Percentiles rank a stretch among this genome's conserved stretches.
These are phyloP conservation scores for Osmoderma eremita DNA, from an alignment of 2,888 invertebrate genomes.

Conservation along the genomic window DNA sequence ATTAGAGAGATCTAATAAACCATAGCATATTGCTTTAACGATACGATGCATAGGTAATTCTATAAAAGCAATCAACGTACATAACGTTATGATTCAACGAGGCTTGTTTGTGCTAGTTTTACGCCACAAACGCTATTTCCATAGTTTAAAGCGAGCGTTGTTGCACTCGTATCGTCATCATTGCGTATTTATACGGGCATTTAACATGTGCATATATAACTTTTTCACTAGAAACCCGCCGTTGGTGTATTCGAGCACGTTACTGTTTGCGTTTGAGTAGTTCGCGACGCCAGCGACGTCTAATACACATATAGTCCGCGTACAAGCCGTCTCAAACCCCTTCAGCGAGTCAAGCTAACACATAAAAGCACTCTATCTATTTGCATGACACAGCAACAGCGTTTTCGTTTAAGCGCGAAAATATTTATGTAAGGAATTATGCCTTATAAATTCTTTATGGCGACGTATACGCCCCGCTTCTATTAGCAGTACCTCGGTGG, in stretches of 20 bases:
- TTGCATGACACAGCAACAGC: constrained; percentile 34
- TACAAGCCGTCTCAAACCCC: not conserved
- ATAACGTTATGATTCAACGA: too few species aligned
- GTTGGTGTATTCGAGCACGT: not conserved
- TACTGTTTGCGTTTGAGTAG: constrained; percentile 12
- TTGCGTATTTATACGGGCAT: too few species aligned
- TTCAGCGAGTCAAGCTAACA: constrained; percentile 19
- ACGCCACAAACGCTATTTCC: too few species aligned
- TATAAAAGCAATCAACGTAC: too few species aligned
- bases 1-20: too few species aligned
- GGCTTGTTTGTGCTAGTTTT: too few species aligned
- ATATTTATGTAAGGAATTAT: constrained; percentile 38
- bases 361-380: constrained; percentile 40
- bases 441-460: constrained; percentile 24
- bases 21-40: too few species aligned
- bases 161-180: too few species aligned
- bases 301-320: not conserved
- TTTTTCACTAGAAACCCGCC: constrained; percentile 10
- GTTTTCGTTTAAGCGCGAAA: constrained; percentile 38
- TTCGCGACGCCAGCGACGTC: constrained; percentile 4
- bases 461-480: constrained; percentile 3
- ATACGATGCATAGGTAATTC: too few species aligned
- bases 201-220: constrained; percentile 6
- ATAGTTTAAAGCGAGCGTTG: too few species aligned
- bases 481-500: not conserved